Conservation (phyloP, 2,113 vertebrate genomes). For the Caloenas nicobarica region DNA sequence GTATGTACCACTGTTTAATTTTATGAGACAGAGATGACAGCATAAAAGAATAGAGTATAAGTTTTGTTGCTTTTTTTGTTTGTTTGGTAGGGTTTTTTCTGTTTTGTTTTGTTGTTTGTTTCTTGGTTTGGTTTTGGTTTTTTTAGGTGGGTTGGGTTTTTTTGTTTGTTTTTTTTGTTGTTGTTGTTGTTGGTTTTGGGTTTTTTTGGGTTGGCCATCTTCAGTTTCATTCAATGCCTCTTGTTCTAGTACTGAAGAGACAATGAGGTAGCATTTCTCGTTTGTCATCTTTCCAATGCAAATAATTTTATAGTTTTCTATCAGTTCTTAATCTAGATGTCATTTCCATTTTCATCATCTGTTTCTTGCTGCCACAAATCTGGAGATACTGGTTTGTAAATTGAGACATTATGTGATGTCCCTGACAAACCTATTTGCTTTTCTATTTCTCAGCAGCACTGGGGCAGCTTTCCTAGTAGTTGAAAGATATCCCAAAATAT, state of each 20-base stretch:
- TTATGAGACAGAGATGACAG: not conserved
- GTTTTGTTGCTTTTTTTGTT: not conserved
- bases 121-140: too few species aligned
- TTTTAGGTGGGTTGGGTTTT: too few species aligned
- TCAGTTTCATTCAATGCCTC: not conserved
- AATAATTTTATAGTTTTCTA: not conserved
- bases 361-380: not conserved
- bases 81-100: too few species aligned
- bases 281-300: not conserved
- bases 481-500: not conserved
- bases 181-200: too few species aligned
- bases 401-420: not conserved
- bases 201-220: not conserved
- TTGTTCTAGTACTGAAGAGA: not conserved
- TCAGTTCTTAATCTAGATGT: not conserved
- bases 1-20: not conserved
- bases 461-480: not conserved
- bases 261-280: not conserved
- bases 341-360: not conserved
- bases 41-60: not conserved
- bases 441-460: not conserved
- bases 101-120: too few species aligned
- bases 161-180: too few species aligned
- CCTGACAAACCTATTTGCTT: not conserved
- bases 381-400: not conserved